Conservation (phyloP, 1,140 invertebrate genomes). For the Oedothorax gibbosus region DNA sequence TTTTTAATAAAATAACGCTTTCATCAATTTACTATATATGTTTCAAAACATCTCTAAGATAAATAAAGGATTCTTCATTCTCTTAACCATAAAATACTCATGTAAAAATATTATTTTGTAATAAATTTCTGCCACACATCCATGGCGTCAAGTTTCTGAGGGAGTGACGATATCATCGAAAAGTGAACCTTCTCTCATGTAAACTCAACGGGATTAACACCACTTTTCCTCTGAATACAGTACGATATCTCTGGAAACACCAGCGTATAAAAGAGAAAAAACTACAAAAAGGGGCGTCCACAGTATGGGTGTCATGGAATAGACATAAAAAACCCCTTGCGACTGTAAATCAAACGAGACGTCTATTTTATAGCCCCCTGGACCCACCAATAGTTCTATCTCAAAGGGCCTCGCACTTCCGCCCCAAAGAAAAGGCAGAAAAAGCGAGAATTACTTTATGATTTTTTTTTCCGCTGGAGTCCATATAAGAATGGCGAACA, state of each 20-base stretch:
- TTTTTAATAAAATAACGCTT: too few species aligned
- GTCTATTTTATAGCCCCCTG: constrained; percentile 48
- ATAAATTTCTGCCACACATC: too few species aligned
- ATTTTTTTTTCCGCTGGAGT: constrained; percentile 9
- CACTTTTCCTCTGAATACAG: too few species aligned
- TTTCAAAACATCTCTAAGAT: too few species aligned
- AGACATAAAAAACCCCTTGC: constrained; percentile 53
- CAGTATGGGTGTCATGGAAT: constrained; percentile 55
- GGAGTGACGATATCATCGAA: too few species aligned
- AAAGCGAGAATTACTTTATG: constrained; percentile 5
- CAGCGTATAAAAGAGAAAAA: not conserved
- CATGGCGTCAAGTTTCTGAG: too few species aligned
- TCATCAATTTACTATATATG: too few species aligned
- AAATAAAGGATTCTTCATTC: too few species aligned
- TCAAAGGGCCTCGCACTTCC: constrained; percentile 30
- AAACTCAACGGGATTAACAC: too few species aligned
- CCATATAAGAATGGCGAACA: constrained; percentile 52
- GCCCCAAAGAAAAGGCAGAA: constrained; percentile 35
- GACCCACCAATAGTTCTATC: constrained; percentile 31
- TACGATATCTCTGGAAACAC: not conserved
- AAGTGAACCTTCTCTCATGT: too few species aligned
- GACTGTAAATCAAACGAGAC: constrained; percentile 53
- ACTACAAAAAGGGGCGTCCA: not conserved
- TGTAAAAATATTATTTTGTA: too few species aligned
- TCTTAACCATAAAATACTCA: too few species aligned